Evolutionary conservation across 2,113 vertebrate species (phyloP).

Genomic region (Indri indri): DNA sequence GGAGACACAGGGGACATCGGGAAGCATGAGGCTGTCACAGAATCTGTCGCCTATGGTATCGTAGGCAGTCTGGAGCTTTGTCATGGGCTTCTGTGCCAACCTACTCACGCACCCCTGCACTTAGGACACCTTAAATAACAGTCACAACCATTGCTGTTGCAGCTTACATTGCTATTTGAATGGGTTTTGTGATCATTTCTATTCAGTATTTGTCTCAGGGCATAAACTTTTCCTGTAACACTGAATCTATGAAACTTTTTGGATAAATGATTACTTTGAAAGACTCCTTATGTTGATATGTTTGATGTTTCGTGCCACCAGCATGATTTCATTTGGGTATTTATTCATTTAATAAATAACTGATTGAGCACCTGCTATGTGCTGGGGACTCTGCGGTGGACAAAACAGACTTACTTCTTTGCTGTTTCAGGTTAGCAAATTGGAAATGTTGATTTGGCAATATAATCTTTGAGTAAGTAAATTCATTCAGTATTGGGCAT

Average conservation of each 20-base stretch:
- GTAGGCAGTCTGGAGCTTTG: accelerated
- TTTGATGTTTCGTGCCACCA: neutral
- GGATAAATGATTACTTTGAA: neutral
- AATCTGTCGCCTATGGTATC: accelerated
- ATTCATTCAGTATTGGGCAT: neutral
- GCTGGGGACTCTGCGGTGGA: too few species aligned
- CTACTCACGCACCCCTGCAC: accelerated
- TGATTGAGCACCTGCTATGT: neutral
- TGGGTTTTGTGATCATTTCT: neutral
- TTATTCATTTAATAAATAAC: neutral
- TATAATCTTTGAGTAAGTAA: neutral
- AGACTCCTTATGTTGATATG: neutral
- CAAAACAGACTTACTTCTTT: neutral
- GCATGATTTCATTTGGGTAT: neutral
- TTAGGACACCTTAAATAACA: neutral
- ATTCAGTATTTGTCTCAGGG: neutral
- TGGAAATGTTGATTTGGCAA: neutral
- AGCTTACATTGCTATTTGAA: neutral
- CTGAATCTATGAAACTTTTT: neutral
- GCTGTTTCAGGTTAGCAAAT: neutral
- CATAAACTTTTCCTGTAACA: neutral
- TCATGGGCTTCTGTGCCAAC: too few species aligned
- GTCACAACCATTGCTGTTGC: accelerated
- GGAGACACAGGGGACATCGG: neutral
- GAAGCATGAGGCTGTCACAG: too few species aligned